Evolutionary conservation across 2,888 invertebrate genomes (phyloP), one percentile per base, ranked within the genome.

Genomic region (Drosophila hamatofila): DNA sequence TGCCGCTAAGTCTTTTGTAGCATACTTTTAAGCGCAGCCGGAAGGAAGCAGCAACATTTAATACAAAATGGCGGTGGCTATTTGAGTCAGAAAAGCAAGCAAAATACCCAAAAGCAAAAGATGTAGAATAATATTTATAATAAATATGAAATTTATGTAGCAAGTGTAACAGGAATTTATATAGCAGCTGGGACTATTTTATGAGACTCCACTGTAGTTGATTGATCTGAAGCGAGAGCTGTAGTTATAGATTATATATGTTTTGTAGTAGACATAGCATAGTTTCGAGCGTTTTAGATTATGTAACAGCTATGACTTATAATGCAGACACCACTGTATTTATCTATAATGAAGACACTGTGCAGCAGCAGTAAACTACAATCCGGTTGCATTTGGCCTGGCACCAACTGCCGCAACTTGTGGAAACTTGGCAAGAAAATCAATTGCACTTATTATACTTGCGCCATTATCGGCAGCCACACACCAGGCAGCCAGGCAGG

Each of bases 391-490:
- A 65, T 41, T 72, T 65, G 55, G 39, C 48, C 59, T 67, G 66
- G 41, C 56, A 60, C 27, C 51, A 75, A 68, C 67, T 68, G 51
- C 49, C 62, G 25, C 42, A 56, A 42, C 56, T 56, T 42, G 42
- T 21, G 30, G 58, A 67, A 65, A 74, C 52, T 75, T 86, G 79
- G 81, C 83, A 78, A 76, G 76, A 82, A 82, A 89, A 83, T 83
- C 88, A 88, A 86, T 85, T 83, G 75, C 86, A 81, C 80, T 81
- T 83, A 77, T 76, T 83, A 76, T 74, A 60, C 60, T 52, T 39
- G 64, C 52, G 62, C 72, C 85, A 85, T 85, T 89, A 85, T 89
- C 85, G 80, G 74, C 84, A 85, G 89, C 69, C 33, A 57, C 61
- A 57, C 61, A 57, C 79, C 30, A 30, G 30, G 30, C 30, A 30